Evolutionary conservation across 2,888 invertebrate genomes (phyloP), one percentile per base, ranked within the genome.

Genomic region (Drosophila subquinaria): DNA sequence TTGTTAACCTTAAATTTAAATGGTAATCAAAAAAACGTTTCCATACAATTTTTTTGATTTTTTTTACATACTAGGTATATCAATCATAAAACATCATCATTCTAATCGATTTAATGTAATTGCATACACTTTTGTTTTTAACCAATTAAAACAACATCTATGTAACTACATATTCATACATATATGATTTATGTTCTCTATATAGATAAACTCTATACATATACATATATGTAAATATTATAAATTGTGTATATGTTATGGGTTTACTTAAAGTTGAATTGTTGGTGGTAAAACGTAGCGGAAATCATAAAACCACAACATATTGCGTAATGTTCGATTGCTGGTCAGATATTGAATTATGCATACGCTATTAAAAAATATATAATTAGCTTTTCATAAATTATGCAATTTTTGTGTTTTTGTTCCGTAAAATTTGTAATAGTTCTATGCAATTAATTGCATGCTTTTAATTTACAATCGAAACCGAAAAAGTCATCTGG

Each of bases 391-490:
- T 38, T 70, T 33, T 40, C 36, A 45, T 51, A 55, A 42, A 53
- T 53, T 55, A 33, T 42, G n/a, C 33, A 61, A 27, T 17, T 35
- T 61, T 43, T 42, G 23, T 42, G 35, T 50, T 10, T 36, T n/a
- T 15, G 40, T 45, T 53, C 36, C 48, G 27, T 56, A 71, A 57
- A 47, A 45, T 17, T 76, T 53, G 53, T 53, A 40, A 55, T n/a
- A 56, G 52, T 42, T 40, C 10, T 30, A 42, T 67, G 35, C 45
- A 67, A 27, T 40, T 74, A 48, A 23, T 51, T 59, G 17, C 42
- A 42, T 36, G 23, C 50, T 57, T 27, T 70, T 72, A 68, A 89
- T 89, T 79, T 89, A 84, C 84, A 89, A 65, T 79, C 53, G 88
- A 83, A 87, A 84, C 88, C 88, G 76, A 89, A 81, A 81, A 71